Evolutionary conservation across 2,888 invertebrate species (phyloP), one percentile per base, ranked within the genome.

Genomic region (Cactoblastis cactorum): DNA sequence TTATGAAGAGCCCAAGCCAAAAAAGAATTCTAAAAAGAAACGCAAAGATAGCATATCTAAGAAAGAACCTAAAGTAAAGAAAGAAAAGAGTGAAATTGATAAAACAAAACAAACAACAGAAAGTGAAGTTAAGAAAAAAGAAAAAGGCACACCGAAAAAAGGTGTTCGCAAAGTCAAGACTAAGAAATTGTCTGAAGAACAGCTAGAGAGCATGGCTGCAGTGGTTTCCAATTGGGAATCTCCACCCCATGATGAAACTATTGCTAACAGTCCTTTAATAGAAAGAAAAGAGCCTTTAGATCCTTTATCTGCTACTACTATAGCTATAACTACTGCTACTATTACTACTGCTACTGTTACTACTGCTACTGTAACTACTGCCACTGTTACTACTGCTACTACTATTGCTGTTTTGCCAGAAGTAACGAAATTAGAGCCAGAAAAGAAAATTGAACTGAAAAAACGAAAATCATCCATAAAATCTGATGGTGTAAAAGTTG

Each of bases 141-240:
- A 68, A 58, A 58, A 61, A 11, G 9, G 17, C 3, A 45, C 52
- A 22, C 50, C 46, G 3, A 55, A 56, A 19, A 52, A 57, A 4
- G 63, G 55, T 49, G 55, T 39, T 0, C 71, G 66, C 35, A 83
- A 80, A 63, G 63, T 73, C 0, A 83, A 81, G 49, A 53, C 74
- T 0, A 86, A 86, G 57, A 84, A 85, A 49, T 51, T 87, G 0
- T 83, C 87, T 0, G 66, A 65, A 8, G 80, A 82, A 48, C 74
- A 88, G 58, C 53, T 87, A 0, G 69, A 80, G 51, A 65, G 68
- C 12, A 80, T 87, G 83, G 75, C 78, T 4, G 77, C 77, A 24
- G 63, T 80, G 1, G 53, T 87, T 1, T 80, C 83, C 0, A 80
- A 72, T 50, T 88, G 84, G 82, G 81, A 86, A 0, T 82, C 87